phyloP scores from a whole-genome alignment of 2,888 invertebrate genomes.

The Drosophila recens region DNA sequence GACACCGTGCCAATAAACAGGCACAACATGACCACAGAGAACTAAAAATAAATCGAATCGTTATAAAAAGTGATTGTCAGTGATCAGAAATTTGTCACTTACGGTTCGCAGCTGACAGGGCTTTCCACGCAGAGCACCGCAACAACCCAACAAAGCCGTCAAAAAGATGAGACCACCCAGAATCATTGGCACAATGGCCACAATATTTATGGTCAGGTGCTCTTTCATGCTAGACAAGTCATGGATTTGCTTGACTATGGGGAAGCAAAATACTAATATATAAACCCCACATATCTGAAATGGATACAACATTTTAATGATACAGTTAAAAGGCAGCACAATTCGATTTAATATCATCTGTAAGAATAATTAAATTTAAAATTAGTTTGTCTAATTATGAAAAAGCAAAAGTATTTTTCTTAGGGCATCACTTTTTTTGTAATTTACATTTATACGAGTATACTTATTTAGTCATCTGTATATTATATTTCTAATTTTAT shows the following conservation, averaged over 20 bases:
- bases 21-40: slow-evolving; percentile 23
- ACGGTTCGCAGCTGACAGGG: slow-evolving; percentile 5
- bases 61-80: not conserved
- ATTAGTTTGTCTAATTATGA: too few species aligned
- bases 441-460: too few species aligned
- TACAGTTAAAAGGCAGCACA: not conserved
- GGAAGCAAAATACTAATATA: not conserved
- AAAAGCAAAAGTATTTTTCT: too few species aligned
- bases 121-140: slow-evolving; percentile 18
- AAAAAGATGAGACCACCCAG: not conserved
- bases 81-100: not conserved
- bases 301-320: not conserved
- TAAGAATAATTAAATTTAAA: too few species aligned
- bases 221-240: not conserved
- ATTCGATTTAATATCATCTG: too few species aligned
- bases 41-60: slow-evolving; percentile 17
- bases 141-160: slow-evolving; percentile 24
- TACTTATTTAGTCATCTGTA: not conserved
- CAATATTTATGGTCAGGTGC: not conserved
- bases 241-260: slow-evolving; percentile 8
- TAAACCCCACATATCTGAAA: slow-evolving; percentile 22
- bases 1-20: slow-evolving; percentile 19
- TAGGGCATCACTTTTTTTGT: too few species aligned
- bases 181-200: slow-evolving; percentile 6
- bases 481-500: not conserved